Percentiles rank a stretch among this genome's conserved stretches.
Conservation (phyloP, 1,140 invertebrate species). For the Dendrolimus punctatus region DNA sequence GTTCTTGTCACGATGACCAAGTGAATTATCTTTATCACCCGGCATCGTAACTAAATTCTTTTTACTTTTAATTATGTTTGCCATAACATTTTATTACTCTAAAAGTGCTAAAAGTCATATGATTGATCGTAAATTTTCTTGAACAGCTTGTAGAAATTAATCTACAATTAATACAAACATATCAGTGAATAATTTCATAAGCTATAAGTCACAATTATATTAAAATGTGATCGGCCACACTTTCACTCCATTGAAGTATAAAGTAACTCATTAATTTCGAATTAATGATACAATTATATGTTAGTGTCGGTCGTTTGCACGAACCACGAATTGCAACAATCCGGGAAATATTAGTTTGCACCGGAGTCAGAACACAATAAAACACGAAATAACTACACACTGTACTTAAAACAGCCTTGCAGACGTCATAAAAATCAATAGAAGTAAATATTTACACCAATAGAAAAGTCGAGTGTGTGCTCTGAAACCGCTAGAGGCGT, state of each 20-base stretch:
- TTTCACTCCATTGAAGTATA: conserved; percentile 14
- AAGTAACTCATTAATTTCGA: conserved; percentile 1
- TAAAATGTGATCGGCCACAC: neutral
- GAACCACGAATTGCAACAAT: conserved; percentile 15
- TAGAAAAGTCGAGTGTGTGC: conserved; percentile 6
- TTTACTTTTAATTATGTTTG: too few relatives aligned
- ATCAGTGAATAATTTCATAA: too few relatives aligned
- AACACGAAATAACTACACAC: conserved; percentile 8
- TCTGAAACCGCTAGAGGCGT: too few relatives aligned
- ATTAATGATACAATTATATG: conserved; percentile 11
- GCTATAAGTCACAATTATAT: too few relatives aligned
- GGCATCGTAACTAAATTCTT: too few relatives aligned
- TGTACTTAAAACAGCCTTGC: neutral
- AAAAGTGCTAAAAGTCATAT: too few relatives aligned
- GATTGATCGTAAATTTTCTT: too few relatives aligned
- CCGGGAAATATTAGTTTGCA: conserved; percentile 19
- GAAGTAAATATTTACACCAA: conserved; percentile 20
- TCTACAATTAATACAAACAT: too few relatives aligned
- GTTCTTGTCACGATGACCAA: too few relatives aligned
- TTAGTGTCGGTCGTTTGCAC: conserved; percentile 16
- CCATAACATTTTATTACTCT: too few relatives aligned
- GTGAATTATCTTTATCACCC: too few relatives aligned
- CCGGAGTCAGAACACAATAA: conserved; percentile 6
- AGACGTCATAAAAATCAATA: conserved; percentile 3
- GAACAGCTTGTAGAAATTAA: too few relatives aligned